Evolutionary conservation across 92 coral and sea anemone genomes (phyloP).

Genomic region (Heteractis magnifica): DNA sequence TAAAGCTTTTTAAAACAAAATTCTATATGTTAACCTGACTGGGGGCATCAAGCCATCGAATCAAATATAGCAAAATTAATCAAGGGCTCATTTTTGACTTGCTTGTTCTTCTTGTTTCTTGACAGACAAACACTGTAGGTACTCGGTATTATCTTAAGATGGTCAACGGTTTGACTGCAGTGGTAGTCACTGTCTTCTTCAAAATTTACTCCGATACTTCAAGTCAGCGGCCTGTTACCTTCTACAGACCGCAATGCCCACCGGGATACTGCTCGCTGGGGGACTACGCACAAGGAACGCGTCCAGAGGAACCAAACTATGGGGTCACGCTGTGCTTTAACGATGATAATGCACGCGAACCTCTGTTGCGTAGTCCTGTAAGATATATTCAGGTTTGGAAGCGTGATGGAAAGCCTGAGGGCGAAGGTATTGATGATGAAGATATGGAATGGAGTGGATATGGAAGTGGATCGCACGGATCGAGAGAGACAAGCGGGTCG

Average conservation of each 20-base stretch:
- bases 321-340: constrained; percentile 65
- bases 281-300: constrained; percentile 80
- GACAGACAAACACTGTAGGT: background rate
- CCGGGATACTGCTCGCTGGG: constrained; percentile 75
- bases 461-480: constrained; percentile 41
- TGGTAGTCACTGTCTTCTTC: constrained; percentile 54
- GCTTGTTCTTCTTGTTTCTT: no score
- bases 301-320: constrained; percentile 50
- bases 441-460: constrained; percentile 26
- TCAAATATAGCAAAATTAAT: no score
- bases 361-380: constrained; percentile 37
- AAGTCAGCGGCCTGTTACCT: constrained; percentile 54
- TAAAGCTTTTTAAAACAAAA: no score
- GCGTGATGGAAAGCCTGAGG: constrained; percentile 36
- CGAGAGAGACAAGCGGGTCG: background rate
- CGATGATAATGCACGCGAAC: constrained; percentile 21
- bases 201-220: constrained; percentile 59
- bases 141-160: constrained; percentile 11
- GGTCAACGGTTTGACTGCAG: constrained; percentile 44
- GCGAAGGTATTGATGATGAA: constrained; percentile 44
- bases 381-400: constrained; percentile 74
- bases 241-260: constrained; percentile 82
- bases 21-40: no score
- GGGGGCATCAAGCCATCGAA: no score
- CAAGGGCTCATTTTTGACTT: no score